A percentile compares a stretch with the other conserved stretches of the same genome.
These are phyloP conservation scores for Accipiter virgatus DNA, from an alignment of 2,113 vertebrate species.

Conservation along the genomic window DNA sequence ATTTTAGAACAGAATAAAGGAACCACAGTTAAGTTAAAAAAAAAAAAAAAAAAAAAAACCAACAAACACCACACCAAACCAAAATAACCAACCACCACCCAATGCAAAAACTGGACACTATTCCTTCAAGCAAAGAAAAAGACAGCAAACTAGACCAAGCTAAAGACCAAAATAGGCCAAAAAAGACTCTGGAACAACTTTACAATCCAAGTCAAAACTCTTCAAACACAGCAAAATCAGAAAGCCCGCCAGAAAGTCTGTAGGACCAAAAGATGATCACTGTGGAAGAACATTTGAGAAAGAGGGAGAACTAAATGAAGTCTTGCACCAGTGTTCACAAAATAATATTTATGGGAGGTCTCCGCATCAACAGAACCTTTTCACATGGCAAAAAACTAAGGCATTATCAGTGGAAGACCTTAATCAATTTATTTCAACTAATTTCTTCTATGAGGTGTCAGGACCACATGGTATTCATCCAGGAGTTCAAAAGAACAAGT, in stretches of 20 bases:
- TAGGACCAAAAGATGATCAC: background rate
- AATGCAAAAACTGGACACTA: background rate
- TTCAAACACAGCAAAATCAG: background rate
- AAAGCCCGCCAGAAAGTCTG: background rate
- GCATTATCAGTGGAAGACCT: background rate
- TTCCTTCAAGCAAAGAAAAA: background rate
- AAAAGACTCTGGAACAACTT: background rate
- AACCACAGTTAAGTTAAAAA: background rate
- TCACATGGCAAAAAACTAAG: background rate
- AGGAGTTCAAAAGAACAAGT: background rate
- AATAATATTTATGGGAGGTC: background rate
- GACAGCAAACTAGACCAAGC: background rate
- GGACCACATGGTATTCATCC: background rate
- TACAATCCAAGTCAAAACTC: background rate
- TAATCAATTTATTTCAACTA: background rate
- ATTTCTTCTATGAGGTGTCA: background rate
- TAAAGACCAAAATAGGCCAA: background rate
- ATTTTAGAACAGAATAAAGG: background rate
- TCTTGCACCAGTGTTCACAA: background rate
- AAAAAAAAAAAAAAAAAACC: background rate
- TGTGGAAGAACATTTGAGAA: background rate
- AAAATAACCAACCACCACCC: background rate
- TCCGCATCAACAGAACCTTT: background rate
- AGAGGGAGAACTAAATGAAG: background rate
- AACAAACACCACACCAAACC: background rate